Conservation (phyloP, 2,888 invertebrate genomes). For the Drosophila eohydei region DNA sequence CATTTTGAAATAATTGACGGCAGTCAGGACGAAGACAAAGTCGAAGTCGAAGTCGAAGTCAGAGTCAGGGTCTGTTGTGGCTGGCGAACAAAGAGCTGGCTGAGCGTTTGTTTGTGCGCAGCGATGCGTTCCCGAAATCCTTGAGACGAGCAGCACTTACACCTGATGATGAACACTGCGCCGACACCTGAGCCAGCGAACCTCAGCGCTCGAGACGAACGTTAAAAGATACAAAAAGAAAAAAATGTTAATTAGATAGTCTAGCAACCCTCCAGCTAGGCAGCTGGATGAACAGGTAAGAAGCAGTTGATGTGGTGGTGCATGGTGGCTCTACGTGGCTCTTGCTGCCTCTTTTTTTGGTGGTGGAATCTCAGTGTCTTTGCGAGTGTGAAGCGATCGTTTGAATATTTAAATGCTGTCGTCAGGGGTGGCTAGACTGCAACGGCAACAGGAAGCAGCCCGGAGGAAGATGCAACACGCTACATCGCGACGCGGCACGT, state of each 20-base stretch:
- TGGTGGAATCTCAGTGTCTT: slow-evolving; percentile 73
- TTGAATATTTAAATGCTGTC: slow-evolving; percentile 75
- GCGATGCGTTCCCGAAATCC: slow-evolving; percentile 70
- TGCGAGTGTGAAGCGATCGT: slow-evolving; percentile 74
- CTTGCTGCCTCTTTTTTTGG: slow-evolving; percentile 22
- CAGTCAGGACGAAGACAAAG: slow-evolving; percentile 53
- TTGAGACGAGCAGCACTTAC: slow-evolving; percentile 49
- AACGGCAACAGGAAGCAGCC: slow-evolving; percentile 35
- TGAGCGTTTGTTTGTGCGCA: slow-evolving; percentile 53
- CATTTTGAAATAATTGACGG: slow-evolving; percentile 60
- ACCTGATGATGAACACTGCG: slow-evolving; percentile 65
- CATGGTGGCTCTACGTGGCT: slow-evolving; percentile 3
- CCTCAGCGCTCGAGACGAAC: slow-evolving; percentile 38
- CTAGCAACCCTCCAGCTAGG: slow-evolving; percentile 67
- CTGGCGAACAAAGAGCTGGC: slow-evolving; percentile 40
- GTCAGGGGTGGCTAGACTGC: slow-evolving; percentile 44
- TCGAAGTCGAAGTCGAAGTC: slow-evolving; percentile 15
- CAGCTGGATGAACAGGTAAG: slow-evolving; percentile 37
- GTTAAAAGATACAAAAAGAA: slow-evolving; percentile 16
- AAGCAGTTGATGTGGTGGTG: slow-evolving; percentile 7
- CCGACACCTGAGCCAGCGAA: slow-evolving; percentile 62
- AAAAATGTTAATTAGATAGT: slow-evolving; percentile 75
- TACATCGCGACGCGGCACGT: slow-evolving; percentile 12
- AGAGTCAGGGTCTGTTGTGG: slow-evolving; percentile 17
- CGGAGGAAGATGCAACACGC: slow-evolving; percentile 29